Evolutionary conservation across 2,888 invertebrate species (phyloP).

Genomic region (Ferdinandea cuprea): DNA sequence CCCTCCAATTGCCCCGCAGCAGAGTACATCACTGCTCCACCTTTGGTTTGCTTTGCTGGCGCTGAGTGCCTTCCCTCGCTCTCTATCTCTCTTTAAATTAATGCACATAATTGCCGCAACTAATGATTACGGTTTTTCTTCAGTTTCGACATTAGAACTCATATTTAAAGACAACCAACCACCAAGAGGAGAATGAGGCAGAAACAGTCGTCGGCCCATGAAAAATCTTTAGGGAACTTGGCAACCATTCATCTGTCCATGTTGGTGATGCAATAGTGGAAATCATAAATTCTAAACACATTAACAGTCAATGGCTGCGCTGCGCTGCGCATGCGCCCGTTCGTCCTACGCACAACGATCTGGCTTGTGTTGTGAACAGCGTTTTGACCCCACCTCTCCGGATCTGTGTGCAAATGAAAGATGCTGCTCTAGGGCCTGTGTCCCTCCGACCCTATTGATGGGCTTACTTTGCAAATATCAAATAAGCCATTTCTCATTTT

Average conservation of each 20-base stretch:
- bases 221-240: constrained; percentile 1
- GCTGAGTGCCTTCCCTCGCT: constrained; percentile 60
- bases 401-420: constrained; percentile 22
- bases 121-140: constrained; percentile 70
- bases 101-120: constrained; percentile 72
- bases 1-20: constrained; percentile 36
- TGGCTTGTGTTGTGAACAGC: constrained; percentile 9
- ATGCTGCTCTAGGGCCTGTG: constrained; percentile 38
- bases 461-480: constrained; percentile 56
- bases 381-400: background rate
- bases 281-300: constrained; percentile 72
- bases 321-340: constrained; percentile 21
- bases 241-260: constrained; percentile 41
- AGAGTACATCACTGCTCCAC: constrained; percentile 44
- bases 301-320: constrained; percentile 48
- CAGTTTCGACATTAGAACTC: constrained; percentile 66
- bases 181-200: constrained; percentile 29
- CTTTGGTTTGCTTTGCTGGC: constrained; percentile 1
- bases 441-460: constrained; percentile 59
- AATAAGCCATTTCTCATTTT: constrained; percentile 50
- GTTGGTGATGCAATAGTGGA: constrained; percentile 56
- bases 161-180: constrained; percentile 38
- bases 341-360: constrained; percentile 60
- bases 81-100: constrained; percentile 71
- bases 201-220: constrained; percentile 27